Evolutionary conservation across 1,140 invertebrate genomes (phyloP).

Genomic region (Drosophila kepulauana): DNA sequence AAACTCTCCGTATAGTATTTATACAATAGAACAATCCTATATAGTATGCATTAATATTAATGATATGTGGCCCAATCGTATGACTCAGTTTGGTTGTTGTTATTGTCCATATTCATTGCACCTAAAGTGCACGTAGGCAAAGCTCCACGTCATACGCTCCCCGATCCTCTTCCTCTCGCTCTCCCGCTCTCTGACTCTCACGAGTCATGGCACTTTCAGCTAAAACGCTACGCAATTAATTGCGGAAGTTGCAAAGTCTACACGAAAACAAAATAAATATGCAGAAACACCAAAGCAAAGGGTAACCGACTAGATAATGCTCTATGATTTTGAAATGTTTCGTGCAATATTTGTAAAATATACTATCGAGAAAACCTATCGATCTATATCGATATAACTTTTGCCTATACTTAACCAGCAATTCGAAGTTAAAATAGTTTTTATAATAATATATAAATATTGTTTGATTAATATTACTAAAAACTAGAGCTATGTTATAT

Average conservation of each 20-base stretch:
- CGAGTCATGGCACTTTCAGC: conserved; percentile 26
- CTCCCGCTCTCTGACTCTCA: background rate
- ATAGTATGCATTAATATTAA: conserved; percentile 39
- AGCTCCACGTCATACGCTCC: conserved; percentile 46
- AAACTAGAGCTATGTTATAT: no score
- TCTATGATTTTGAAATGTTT: background rate
- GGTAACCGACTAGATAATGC: conserved; percentile 6
- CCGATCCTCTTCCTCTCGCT: background rate
- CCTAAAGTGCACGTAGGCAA: conserved; percentile 66
- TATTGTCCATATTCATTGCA: conserved; percentile 24
- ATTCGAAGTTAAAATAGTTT: no score
- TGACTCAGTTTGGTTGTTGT: conserved; percentile 53
- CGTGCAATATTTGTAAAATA: no score
- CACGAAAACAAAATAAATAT: conserved; percentile 62
- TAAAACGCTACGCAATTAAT: conserved; percentile 76
- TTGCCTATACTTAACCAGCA: no score
- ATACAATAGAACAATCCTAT: conserved; percentile 5
- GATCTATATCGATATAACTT: no score
- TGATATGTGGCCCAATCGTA: conserved; percentile 58
- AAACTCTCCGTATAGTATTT: background rate
- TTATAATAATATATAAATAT: no score
- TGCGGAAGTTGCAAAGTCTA: conserved; percentile 76
- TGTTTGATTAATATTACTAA: no score
- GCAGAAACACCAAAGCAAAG: conserved; percentile 11
- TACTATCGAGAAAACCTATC: no score